phyloP scores from a whole-genome alignment of 2,113 vertebrate species.

The Cyprinodon tularosa region DNA sequence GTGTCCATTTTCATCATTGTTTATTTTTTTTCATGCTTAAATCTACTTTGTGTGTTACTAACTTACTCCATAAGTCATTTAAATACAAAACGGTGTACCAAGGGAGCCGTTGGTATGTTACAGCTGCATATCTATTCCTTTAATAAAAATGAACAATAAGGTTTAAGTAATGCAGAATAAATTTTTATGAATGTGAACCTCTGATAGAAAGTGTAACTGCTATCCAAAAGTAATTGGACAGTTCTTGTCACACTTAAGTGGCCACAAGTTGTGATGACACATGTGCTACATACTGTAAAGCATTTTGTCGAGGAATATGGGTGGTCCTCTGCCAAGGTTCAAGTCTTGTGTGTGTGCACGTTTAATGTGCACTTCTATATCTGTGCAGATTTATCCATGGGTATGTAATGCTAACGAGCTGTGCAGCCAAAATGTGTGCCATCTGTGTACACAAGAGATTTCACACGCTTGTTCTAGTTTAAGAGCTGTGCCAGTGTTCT shows the following conservation, averaged over 20 bases:
- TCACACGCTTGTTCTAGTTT: slow-evolving; percentile 67
- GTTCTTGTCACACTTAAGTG: slow-evolving; percentile 51
- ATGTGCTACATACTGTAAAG: slow-evolving; percentile 14
- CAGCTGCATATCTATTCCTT: too few species aligned
- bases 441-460: slow-evolving; percentile 76
- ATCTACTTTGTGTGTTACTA: too few species aligned
- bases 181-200: not conserved
- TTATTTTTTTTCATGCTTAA: too few species aligned
- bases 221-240: slow-evolving; percentile 34
- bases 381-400: slow-evolving; percentile 26
- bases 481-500: slow-evolving; percentile 63
- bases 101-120: too few species aligned
- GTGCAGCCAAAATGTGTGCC: slow-evolving; percentile 69
- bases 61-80: too few species aligned
- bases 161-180: not conserved
- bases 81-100: too few species aligned
- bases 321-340: slow-evolving; percentile 48
- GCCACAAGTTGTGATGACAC: slow-evolving; percentile 36
- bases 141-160: too few species aligned
- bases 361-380: not conserved
- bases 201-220: not conserved
- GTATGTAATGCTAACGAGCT: slow-evolving; percentile 61
- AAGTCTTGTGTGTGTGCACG: slow-evolving; percentile 10
- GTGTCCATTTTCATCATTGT: too few species aligned
- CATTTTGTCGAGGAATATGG: slow-evolving; percentile 35